These are phyloP conservation scores for Hippoglossus stenolepis DNA, from an alignment of 2,113 vertebrate species.

Conservation along the genomic window DNA sequence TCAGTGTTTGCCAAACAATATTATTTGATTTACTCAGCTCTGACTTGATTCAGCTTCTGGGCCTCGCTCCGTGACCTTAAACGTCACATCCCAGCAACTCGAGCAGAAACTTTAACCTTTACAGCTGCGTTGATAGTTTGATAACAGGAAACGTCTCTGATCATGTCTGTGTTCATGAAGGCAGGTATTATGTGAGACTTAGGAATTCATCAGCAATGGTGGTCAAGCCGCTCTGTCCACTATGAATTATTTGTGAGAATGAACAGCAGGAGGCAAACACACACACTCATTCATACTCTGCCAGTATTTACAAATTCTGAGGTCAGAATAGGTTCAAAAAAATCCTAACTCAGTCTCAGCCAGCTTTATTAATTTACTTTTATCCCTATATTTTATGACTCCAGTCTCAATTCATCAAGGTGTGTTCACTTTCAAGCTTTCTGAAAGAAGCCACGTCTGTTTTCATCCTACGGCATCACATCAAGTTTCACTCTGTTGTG, in stretches of 20 bases:
- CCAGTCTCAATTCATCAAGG: constrained; percentile 47
- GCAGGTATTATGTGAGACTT: background rate
- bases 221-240: background rate
- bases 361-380: constrained; percentile 62
- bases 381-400: constrained; percentile 53
- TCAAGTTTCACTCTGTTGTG: background rate
- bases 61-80: constrained; percentile 19
- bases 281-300: background rate
- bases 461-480: background rate
- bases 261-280: constrained; percentile 2
- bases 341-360: background rate
- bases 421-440: constrained; percentile 12
- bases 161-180: constrained; percentile 9
- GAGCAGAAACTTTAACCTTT: constrained; percentile 30
- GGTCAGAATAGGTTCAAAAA: constrained; percentile 32
- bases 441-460: background rate
- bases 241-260: background rate
- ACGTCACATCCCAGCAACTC: constrained; percentile 11
- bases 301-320: constrained; percentile 6
- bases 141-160: constrained; percentile 1
- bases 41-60: constrained; percentile 13
- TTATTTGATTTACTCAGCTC: background rate
- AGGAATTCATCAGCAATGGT: background rate
- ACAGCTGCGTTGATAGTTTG: constrained; percentile 7
- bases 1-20: constrained; percentile 11